Conservation (phyloP, 2,888 invertebrate genomes). For the Glaucopsyche alexis region DNA sequence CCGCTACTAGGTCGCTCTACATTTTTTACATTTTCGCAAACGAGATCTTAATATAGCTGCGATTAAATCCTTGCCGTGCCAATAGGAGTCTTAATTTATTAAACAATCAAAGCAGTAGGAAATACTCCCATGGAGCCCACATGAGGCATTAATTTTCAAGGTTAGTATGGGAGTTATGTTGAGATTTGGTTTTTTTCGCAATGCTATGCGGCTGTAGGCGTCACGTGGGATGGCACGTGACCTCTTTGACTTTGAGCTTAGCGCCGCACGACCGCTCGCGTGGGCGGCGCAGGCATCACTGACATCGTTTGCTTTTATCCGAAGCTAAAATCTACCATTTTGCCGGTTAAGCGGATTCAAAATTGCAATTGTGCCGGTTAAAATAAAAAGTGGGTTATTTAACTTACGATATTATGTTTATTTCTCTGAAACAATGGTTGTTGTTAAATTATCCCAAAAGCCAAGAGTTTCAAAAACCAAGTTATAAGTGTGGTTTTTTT, state of each 20-base stretch:
- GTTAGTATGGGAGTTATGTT: slow-evolving; percentile 65
- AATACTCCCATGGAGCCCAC: slow-evolving; percentile 62
- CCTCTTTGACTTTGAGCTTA: slow-evolving; percentile 54
- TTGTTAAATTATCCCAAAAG: too few relatives aligned
- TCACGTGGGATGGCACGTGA: slow-evolving; percentile 76
- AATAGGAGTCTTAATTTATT: neutral
- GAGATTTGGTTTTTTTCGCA: slow-evolving; percentile 75
- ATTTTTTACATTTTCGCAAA: slow-evolving; percentile 44
- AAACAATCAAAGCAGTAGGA: slow-evolving; percentile 59
- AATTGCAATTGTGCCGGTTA: neutral
- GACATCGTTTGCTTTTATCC: slow-evolving; percentile 42
- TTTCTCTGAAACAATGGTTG: neutral
- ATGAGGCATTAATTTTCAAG: slow-evolving; percentile 74
- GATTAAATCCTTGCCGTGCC: neutral
- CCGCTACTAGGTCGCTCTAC: slow-evolving; percentile 48
- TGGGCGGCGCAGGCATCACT: slow-evolving; percentile 66
- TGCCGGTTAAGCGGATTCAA: slow-evolving; percentile 13
- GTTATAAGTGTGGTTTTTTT: too few relatives aligned
- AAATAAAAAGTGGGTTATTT: neutral
- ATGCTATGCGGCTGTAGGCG: slow-evolving; percentile 71
- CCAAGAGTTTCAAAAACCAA: too few relatives aligned
- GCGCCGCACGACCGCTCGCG: slow-evolving; percentile 63
- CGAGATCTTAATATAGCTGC: slow-evolving; percentile 35
- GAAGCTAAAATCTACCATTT: slow-evolving; percentile 17
- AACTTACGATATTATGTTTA: neutral